A percentile compares a stretch with the other conserved stretches of the same genome.
Evolutionary conservation across 2,113 vertebrate genomes (phyloP).

Genomic region (Lathamus discolor): DNA sequence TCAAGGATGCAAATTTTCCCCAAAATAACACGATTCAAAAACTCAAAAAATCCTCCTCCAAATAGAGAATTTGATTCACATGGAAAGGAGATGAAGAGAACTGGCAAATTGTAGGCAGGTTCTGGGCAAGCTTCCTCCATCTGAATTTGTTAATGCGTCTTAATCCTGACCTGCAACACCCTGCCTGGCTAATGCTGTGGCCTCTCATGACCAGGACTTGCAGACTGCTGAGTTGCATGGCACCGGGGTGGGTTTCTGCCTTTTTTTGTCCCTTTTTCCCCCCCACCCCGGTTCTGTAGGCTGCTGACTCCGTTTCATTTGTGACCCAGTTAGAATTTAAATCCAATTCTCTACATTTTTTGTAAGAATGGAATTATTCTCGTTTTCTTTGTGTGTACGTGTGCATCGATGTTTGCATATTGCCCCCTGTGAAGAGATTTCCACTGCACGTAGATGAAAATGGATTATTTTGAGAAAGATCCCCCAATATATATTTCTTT

Average conservation of each 20-base stretch:
- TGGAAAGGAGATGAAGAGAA: neutral
- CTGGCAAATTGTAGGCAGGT: slow-evolving; percentile 19
- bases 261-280: neutral
- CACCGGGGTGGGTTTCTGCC: neutral
- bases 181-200: slow-evolving; percentile 16
- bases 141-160: slow-evolving; percentile 50
- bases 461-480: neutral
- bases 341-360: neutral
- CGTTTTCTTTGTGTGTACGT: neutral
- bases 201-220: slow-evolving; percentile 28
- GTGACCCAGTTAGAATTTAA: slow-evolving; percentile 32
- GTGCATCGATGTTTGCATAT: neutral
- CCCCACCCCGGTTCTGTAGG: neutral
- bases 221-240: neutral
- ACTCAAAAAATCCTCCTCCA: neutral
- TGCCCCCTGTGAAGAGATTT: neutral
- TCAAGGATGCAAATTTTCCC: neutral
- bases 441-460: neutral
- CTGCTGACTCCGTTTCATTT: neutral
- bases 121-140: neutral
- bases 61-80: neutral
- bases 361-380: neutral
- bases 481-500: neutral
- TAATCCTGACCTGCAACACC: slow-evolving; percentile 56
- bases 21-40: neutral